Conservation (phyloP, 2,797 vertebrate genomes). For the Microcaecilia unicolor region DNA sequence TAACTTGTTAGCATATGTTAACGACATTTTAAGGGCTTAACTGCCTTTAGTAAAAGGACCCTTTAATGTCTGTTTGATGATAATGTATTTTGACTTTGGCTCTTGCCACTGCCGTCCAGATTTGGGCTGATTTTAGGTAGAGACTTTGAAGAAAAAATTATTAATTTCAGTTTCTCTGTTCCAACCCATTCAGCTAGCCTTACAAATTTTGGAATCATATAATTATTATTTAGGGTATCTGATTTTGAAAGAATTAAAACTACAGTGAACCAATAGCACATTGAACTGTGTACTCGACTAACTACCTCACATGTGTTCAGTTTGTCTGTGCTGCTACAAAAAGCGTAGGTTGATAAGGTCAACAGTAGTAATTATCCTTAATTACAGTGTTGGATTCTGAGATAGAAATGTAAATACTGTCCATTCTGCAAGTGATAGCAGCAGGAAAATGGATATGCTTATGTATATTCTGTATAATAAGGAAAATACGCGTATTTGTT, state of each 20-base stretch:
- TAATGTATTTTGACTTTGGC: too few relatives aligned
- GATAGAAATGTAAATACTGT: constrained; percentile 2
- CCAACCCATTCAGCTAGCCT: too few relatives aligned
- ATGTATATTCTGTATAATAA: constrained; percentile 6
- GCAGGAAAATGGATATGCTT: neutral
- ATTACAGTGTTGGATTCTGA: constrained; percentile 6
- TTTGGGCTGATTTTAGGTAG: too few relatives aligned
- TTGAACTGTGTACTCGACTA: constrained; percentile 7
- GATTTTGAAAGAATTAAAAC: constrained; percentile 4
- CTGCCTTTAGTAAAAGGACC: too few relatives aligned
- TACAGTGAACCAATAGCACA: neutral
- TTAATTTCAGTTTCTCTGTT: too few relatives aligned
- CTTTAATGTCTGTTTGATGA: too few relatives aligned
- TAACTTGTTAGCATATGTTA: too few relatives aligned
- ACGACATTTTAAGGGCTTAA: too few relatives aligned
- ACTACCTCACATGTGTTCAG: constrained; percentile 8
- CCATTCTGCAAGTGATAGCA: constrained; percentile 10
- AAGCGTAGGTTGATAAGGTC: constrained; percentile 10
- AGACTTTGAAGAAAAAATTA: too few relatives aligned
- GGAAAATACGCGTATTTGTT: constrained; percentile 4
- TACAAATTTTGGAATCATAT: neutral
- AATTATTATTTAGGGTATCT: neutral
- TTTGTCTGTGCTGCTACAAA: constrained; percentile 11
- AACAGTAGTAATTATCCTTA: constrained; percentile 9
- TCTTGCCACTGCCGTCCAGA: too few relatives aligned